Evolutionary conservation across 2,797 vertebrate species (phyloP), one percentile per base, ranked within the genome.

Genomic region (Acrocephalus scirpaceus): DNA sequence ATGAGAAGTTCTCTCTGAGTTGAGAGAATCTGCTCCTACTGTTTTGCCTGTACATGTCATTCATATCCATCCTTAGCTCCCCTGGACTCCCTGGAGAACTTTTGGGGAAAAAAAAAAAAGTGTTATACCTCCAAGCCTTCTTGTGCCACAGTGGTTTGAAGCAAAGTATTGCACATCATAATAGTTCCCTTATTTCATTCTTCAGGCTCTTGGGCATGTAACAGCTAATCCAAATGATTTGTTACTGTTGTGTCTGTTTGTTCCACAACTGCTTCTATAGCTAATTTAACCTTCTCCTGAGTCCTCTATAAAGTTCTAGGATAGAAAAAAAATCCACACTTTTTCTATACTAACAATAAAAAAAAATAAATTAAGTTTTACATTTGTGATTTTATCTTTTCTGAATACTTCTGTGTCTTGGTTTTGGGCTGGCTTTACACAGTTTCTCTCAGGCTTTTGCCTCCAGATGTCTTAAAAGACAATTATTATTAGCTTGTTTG

Each of bases 131-230:
- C 22, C n/a, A 92, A 86, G 66, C 34, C 22, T 75, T 86, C 51
- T 48, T 89, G 44, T 86, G 29, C 34, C 47, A 54, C 9, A 54
- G 27, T 70, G 25, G 13, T 87, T 89, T 95, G 74, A 93, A 75
- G n/a, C 44, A 91, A 92, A 81, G 76, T 93, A 87, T 58, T 73
- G 32, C 56, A 48, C n/a, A 18, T 75, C 40, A 14, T 78, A 82
- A 58, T 62, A 72, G 73, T 78, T 88, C 47, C 51, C 66, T 75
- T 91, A 79, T 75, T 96, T 93, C 60, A 85, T 92, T 56, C 66
- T 79, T 88, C 80, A 89, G n/a, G n/a, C 67, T 91, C 84, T 82
- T 93, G 50, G 86, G 32, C 36, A 54, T 78, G 23, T 87, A 96
- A 54, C 64, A 82, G 44, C 62, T 78, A 88, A 78, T 91, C 30